Conservation (phyloP, 2,888 invertebrate genomes). For the Spisula subtruncata region DNA sequence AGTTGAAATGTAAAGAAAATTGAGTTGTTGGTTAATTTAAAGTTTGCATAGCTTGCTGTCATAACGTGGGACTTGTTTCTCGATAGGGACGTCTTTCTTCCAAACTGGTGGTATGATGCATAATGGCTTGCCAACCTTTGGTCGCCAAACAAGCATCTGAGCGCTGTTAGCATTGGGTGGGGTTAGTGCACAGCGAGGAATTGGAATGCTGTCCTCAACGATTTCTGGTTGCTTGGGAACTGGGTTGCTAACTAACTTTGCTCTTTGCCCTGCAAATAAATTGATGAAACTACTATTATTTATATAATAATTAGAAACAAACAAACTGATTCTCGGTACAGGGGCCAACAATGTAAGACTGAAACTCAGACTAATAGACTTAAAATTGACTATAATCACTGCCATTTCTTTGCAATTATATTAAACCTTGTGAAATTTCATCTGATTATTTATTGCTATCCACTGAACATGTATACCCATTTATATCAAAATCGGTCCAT, state of each 20-base stretch:
- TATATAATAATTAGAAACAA: no score
- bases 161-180: constrained; percentile 87
- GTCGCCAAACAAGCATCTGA: constrained; percentile 87
- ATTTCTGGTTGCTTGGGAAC: constrained; percentile 82
- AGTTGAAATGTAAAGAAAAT: background rate
- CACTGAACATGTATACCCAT: no score
- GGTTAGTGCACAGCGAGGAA: constrained; percentile 85
- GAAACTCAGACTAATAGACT: no score
- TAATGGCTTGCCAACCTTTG: constrained; percentile 80
- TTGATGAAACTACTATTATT: background rate
- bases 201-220: constrained; percentile 82
- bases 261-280: constrained; percentile 76
- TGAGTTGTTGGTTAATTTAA: constrained; percentile 32
- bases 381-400: no score
- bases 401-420: no score
- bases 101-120: constrained; percentile 86
- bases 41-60: constrained; percentile 80
- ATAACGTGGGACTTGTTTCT: constrained; percentile 76
- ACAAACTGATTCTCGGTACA: no score
- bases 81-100: constrained; percentile 78
- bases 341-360: no score
- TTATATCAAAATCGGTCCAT: no score
- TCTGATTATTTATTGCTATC: no score
- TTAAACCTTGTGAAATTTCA: no score
- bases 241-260: constrained; percentile 81